Evolutionary conservation across 1,140 invertebrate species (phyloP).

Genomic region (Drosophila bipectinata): DNA sequence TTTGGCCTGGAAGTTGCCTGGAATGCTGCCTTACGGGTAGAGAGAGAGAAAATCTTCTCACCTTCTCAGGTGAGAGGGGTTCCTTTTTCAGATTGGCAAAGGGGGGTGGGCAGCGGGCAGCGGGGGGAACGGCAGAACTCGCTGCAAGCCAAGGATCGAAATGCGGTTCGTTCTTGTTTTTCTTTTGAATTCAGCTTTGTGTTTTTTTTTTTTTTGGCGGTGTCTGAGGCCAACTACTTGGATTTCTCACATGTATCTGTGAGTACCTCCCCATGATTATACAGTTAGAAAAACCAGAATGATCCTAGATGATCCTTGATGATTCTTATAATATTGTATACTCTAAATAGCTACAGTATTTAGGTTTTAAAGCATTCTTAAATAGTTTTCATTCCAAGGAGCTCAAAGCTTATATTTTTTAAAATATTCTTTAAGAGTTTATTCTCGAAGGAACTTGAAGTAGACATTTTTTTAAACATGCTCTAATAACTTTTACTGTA

Average conservation of each 20-base stretch:
- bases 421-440: too few species aligned
- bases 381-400: too few species aligned
- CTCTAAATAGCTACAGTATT: not conserved
- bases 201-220: slow-evolving; percentile 38
- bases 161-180: slow-evolving; percentile 63
- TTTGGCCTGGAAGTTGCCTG: slow-evolving; percentile 56
- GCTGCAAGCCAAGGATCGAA: slow-evolving; percentile 45
- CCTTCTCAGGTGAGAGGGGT: slow-evolving; percentile 30
- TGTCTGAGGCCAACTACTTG: slow-evolving; percentile 36
- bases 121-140: slow-evolving; percentile 9
- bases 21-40: slow-evolving; percentile 76
- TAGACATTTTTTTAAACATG: not conserved
- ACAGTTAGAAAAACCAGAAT: not conserved
- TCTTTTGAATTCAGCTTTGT: slow-evolving; percentile 71
- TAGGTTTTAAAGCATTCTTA: too few species aligned
- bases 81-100: not conserved
- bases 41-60: slow-evolving; percentile 75
- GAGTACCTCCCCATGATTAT: slow-evolving; percentile 27
- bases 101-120: not conserved
- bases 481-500: too few species aligned
- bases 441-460: too few species aligned
- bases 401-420: too few species aligned
- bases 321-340: not conserved
- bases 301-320: not conserved
- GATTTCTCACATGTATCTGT: slow-evolving; percentile 28